phyloP scores from a whole-genome alignment of 1,140 invertebrate genomes.

The Diabrotica undecimpunctata region DNA sequence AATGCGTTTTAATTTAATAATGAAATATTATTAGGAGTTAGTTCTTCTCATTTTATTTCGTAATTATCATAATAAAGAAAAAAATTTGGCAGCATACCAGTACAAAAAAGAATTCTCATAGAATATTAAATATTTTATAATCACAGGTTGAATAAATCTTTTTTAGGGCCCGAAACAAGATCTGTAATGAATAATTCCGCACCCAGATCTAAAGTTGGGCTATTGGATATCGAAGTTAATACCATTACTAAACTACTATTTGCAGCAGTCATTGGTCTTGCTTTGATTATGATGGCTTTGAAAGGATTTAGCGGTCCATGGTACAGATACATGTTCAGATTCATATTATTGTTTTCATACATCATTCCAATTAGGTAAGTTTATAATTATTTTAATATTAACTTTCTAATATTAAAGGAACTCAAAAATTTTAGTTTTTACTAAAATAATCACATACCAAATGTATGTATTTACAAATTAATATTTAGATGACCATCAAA shows the following conservation, averaged over 20 bases:
- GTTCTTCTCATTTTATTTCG: too few species aligned
- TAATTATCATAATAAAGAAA: too few species aligned
- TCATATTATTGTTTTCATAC: conserved; percentile 96
- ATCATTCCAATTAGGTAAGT: conserved; percentile 94
- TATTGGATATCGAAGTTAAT: conserved; percentile 94
- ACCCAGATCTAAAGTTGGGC: conserved; percentile 90
- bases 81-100: too few species aligned
- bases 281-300: conserved; percentile 91
- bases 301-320: conserved; percentile 95
- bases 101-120: too few species aligned
- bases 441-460: too few species aligned
- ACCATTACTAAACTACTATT: conserved; percentile 95
- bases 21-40: too few species aligned
- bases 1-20: too few species aligned
- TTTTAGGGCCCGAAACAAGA: conserved; percentile 80
- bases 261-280: conserved; percentile 83
- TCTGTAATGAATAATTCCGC: conserved; percentile 98
- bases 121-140: background rate
- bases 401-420: too few species aligned
- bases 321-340: conserved; percentile 96
- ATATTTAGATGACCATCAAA: too few species aligned
- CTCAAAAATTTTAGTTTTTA: conserved; percentile 6
- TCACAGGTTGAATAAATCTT: background rate
- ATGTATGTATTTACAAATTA: too few species aligned
- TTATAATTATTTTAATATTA: background rate